Conservation (phyloP, 2,888 invertebrate species). For the Sphaerophoria taeniata region DNA sequence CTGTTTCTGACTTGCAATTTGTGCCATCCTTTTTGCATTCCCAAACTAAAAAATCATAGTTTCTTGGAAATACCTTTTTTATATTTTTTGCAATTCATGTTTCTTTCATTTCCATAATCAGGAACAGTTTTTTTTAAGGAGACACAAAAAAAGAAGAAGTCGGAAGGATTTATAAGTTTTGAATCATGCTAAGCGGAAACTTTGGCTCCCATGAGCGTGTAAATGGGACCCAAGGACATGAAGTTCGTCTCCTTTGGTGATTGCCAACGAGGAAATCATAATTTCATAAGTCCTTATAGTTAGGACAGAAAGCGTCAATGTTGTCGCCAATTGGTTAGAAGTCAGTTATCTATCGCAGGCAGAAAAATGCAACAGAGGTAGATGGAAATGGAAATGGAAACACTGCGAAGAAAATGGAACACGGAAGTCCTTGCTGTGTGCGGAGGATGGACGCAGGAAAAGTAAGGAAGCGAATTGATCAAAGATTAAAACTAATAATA, state of each 20-base stretch:
- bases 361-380: constrained; percentile 14
- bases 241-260: constrained; percentile 27
- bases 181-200: constrained; percentile 56
- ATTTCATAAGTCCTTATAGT: constrained; percentile 37
- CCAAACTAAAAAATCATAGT: constrained; percentile 8
- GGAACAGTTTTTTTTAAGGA: constrained; percentile 18
- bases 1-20: constrained; percentile 23
- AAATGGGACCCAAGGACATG: constrained; percentile 1
- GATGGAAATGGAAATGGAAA: constrained; percentile 29
- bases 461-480: constrained; percentile 69
- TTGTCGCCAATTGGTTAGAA: constrained; percentile 66
- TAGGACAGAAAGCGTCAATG: constrained; percentile 39
- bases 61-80: neutral
- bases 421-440: constrained; percentile 2
- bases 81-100: constrained; percentile 11
- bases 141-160: neutral
- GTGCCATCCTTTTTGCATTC: neutral
- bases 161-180: constrained; percentile 51
- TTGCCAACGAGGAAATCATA: constrained; percentile 64
- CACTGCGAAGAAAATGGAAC: neutral
- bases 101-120: constrained; percentile 51
- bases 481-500: constrained; percentile 73
- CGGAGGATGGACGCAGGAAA: constrained; percentile 6
- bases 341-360: constrained; percentile 55
- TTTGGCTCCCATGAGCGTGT: constrained; percentile 25